Percentiles rank a stretch among this genome's conserved stretches.
Evolutionary conservation across 2,797 vertebrate species (phyloP).

Genomic region (Hoplostethus atlanticus): DNA sequence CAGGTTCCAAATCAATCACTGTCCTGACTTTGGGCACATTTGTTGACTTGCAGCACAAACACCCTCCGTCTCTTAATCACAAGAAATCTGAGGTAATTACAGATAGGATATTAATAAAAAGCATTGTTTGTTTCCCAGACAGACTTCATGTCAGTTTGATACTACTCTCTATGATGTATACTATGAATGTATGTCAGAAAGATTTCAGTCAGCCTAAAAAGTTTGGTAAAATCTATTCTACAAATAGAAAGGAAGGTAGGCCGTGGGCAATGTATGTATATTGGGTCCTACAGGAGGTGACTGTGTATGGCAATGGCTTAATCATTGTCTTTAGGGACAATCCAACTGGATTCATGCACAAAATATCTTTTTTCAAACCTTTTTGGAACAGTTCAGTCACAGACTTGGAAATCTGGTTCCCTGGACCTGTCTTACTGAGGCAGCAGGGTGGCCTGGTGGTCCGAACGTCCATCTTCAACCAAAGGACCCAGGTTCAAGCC

Average conservation of each 20-base stretch:
- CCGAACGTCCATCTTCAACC: too few species aligned
- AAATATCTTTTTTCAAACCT: background rate
- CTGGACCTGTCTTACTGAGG: background rate
- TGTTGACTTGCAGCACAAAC: conserved; percentile 53
- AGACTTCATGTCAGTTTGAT: too few species aligned
- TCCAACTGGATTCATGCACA: background rate
- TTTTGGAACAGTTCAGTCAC: background rate
- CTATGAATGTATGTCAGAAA: too few species aligned
- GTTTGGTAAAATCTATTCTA: too few species aligned
- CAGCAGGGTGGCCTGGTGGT: too few species aligned
- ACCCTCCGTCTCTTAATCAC: conserved; percentile 19
- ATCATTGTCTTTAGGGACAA: background rate
- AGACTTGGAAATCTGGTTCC: background rate
- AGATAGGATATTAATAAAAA: too few species aligned
- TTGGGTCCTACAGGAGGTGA: background rate
- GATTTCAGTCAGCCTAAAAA: too few species aligned
- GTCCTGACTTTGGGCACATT: conserved; percentile 21
- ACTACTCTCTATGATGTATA: too few species aligned
- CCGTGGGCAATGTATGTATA: background rate
- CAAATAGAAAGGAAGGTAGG: too few species aligned
- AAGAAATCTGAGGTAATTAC: conserved; percentile 3
- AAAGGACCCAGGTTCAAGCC: too few species aligned
- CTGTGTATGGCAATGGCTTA: background rate
- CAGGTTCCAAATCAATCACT: conserved; percentile 33
- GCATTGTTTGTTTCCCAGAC: too few species aligned